Percentiles rank a stretch among this genome's conserved stretches.
Conservation (phyloP, 1,140 invertebrate genomes). For the Myzus persicae region DNA sequence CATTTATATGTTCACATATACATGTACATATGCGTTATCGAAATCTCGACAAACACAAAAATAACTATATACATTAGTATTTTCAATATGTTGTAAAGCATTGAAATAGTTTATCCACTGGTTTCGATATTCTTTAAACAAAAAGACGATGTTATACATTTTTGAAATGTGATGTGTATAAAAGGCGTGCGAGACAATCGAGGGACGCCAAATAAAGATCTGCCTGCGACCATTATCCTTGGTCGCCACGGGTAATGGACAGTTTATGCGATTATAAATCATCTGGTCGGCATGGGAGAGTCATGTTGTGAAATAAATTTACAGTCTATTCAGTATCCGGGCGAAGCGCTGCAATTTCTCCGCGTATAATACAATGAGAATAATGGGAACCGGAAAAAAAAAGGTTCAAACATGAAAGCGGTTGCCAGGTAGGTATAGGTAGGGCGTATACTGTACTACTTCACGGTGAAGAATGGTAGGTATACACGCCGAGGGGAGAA, state of each 20-base stretch:
- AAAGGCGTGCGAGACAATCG: not conserved
- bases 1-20: not conserved
- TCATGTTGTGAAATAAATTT: slow-evolving; percentile 52
- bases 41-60: not conserved
- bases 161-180: not conserved
- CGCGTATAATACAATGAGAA: slow-evolving; percentile 4
- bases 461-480: not conserved
- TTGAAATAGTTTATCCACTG: not conserved
- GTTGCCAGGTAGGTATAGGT: slow-evolving; percentile 11
- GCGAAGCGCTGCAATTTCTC: not conserved
- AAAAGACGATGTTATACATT: not conserved
- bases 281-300: slow-evolving; percentile 39
- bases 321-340: slow-evolving; percentile 37
- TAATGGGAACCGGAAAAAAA: slow-evolving; percentile 53
- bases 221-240: not conserved
- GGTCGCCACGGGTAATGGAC: slow-evolving; percentile 28
- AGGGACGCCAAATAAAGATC: slow-evolving; percentile 5
- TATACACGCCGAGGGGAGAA: not conserved
- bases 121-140: not conserved
- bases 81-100: not conserved
- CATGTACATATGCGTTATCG: not conserved
- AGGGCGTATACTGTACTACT: not conserved
- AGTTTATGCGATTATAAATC: slow-evolving; percentile 54
- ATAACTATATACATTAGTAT: too few relatives aligned
- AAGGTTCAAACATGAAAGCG: slow-evolving; percentile 30